Evolutionary conservation across 2,797 vertebrate genomes (phyloP), one percentile per base, ranked within the genome.

Genomic region (Girardinus metallicus): DNA sequence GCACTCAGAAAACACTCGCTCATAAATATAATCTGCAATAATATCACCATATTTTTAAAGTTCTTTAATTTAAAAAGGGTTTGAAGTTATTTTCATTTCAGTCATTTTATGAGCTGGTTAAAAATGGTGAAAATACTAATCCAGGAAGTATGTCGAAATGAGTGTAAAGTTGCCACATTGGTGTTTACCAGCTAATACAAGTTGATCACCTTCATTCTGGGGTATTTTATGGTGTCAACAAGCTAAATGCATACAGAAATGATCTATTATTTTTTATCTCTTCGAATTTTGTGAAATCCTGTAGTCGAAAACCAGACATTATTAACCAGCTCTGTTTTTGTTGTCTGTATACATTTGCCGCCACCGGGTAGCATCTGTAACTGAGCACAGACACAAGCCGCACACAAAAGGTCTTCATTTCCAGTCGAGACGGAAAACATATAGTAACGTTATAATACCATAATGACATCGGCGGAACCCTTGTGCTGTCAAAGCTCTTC

Each of bases 381-480:
- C 64, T 71, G 3, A 64, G 41, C 64, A 41, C 53, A 12, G 26
- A 1, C 21, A 53, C 47, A 11, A 83, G 75, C 64, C 13, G n/a
- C 55, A 55, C 26, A 57, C 84, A 73, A 75, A 85, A 75, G 60
- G 62, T 83, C 84, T 81, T 80, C 73, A 71, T 86, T 75, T 85
- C 73, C 77, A 83, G 75, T 79, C 43, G 64, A 66, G 82, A 76
- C 78, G 74, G 76, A 83, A 89, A 87, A 88, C 86, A 90, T 91
- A 89, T 80, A 84, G 83, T 82, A 55, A 84, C 78, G 87, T 87
- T 88, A 80, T 86, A 90, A 85, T 81, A 51, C 78, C 77, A 79
- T 86, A 89, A 86, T 84, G 77, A 81, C 88, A 81, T 88, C 72
- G 76, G 85, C 80, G 85, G 86, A 93, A 93, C 86, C 87, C 78